Base-by-base conservation (phyloP, 1,140 invertebrate species). In the Drosophila truncata region DNA sequence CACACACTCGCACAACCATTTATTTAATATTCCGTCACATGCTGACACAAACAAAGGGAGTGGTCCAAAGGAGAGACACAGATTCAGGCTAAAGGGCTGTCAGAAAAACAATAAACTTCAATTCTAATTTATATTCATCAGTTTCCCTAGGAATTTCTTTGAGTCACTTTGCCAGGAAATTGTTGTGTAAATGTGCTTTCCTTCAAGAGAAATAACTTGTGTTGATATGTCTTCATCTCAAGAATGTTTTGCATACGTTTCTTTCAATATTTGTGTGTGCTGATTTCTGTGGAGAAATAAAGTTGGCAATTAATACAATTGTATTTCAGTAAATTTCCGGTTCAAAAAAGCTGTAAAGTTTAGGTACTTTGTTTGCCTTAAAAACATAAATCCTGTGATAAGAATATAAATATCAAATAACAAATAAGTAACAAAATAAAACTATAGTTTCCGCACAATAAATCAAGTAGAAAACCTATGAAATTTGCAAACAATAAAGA, bases 91-190 rank as follows among this genome's bases (percentile, higher is more conserved):
- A 5, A 20, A 55, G 37, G 18, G 14, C 18, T 25, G 42, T 67
- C 35, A 23, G n/a, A 31, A 33, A 31, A 50, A 41, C 35, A 63
- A 74, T 73, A 29, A 73, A 49, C 39, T 49, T 73, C 16, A 33
- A 52, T 73, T 52, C 18, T n/a, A 42, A 47, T 44, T 65, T 47
- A 33, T 23, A 27, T 75, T 39, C 11, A 74, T 59, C 46, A 20
- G 41, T 39, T 71, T 50, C 14, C 23, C 2, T 1, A 27, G 49
- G 20, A 42, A 42, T 73, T 35, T 47, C 31, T 71, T 39, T 23
- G 29, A 55, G 4, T 57, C 25, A 16, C 10, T 3, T 16, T 63
- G 39, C 10, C 16, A 29, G 18, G 4, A 55, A 33, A 44, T 20
- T 35, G 13, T 18, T 37, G 18, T 10, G 5, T 0, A 13, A 16